phyloP scores from a whole-genome alignment of 2,797 vertebrate species.

The Spheniscus humboldti region DNA sequence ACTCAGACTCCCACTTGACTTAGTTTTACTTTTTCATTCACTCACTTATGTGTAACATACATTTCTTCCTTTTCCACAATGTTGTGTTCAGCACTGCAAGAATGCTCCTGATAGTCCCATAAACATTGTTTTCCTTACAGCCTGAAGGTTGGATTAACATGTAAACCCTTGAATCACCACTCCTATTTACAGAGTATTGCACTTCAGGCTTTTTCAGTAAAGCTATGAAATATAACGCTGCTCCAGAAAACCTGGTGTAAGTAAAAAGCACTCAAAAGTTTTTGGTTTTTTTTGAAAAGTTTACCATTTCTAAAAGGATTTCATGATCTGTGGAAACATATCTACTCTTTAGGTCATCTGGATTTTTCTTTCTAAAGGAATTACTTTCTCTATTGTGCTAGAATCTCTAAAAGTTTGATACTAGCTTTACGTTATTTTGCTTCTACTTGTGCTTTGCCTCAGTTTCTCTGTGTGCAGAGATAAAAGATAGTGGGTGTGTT shows the following conservation, averaged over 20 bases:
- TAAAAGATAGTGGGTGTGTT: not conserved
- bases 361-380: not conserved
- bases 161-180: not conserved
- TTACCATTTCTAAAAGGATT: not conserved
- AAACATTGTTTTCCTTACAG: not conserved
- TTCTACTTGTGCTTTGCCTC: not conserved
- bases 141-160: not conserved
- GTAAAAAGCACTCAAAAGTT: not conserved
- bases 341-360: not conserved
- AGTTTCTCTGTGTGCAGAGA: not conserved
- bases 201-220: not conserved
- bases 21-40: not conserved
- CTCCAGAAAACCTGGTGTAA: not conserved
- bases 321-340: not conserved
- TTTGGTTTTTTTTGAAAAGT: not conserved
- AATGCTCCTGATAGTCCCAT: not conserved
- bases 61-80: not conserved
- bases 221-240: not conserved
- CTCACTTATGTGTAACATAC: not conserved
- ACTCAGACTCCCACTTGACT: not conserved
- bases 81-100: not conserved
- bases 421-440: not conserved
- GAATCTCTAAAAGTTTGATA: not conserved
- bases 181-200: not conserved
- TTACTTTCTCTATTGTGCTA: not conserved